Conservation (phyloP, 2,113 vertebrate genomes). For the Taxidea taxus region DNA sequence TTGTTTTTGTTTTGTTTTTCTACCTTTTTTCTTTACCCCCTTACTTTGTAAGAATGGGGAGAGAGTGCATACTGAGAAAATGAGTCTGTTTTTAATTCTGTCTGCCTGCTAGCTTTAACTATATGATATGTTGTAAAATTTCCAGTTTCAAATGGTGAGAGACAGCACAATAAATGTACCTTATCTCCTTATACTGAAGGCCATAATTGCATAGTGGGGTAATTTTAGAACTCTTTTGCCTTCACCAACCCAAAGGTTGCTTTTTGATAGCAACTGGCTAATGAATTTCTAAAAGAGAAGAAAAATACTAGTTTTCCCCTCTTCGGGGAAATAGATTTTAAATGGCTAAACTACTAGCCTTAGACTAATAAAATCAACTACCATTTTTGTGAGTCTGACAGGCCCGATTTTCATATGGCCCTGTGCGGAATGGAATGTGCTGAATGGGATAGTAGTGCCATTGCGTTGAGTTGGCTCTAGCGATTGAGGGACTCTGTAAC, state of each 20-base stretch:
- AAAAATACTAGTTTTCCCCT: slow-evolving; percentile 82
- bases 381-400: slow-evolving; percentile 82
- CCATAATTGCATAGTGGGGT: slow-evolving; percentile 83
- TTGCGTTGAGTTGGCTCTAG: slow-evolving; percentile 71
- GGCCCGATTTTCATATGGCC: slow-evolving; percentile 83
- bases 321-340: slow-evolving; percentile 87
- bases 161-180: slow-evolving; percentile 90
- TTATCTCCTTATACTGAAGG: slow-evolving; percentile 86
- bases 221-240: slow-evolving; percentile 85
- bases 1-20: slow-evolving; percentile 68
- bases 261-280: slow-evolving; percentile 85
- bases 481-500: slow-evolving; percentile 40
- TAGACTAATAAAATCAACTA: slow-evolving; percentile 86
- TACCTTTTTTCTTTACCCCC: slow-evolving; percentile 78
- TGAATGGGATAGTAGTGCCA: slow-evolving; percentile 76
- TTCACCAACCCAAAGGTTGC: slow-evolving; percentile 86
- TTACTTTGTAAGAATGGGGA: slow-evolving; percentile 84
- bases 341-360: slow-evolving; percentile 89
- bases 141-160: slow-evolving; percentile 84
- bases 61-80: slow-evolving; percentile 79
- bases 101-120: slow-evolving; percentile 87
- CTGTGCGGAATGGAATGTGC: slow-evolving; percentile 79
- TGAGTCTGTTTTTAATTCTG: slow-evolving; percentile 85
- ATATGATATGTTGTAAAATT: slow-evolving; percentile 85
- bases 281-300: slow-evolving; percentile 86